Base-by-base conservation (phyloP, 2,888 invertebrate genomes). In the Amblyteles armatorius region DNA sequence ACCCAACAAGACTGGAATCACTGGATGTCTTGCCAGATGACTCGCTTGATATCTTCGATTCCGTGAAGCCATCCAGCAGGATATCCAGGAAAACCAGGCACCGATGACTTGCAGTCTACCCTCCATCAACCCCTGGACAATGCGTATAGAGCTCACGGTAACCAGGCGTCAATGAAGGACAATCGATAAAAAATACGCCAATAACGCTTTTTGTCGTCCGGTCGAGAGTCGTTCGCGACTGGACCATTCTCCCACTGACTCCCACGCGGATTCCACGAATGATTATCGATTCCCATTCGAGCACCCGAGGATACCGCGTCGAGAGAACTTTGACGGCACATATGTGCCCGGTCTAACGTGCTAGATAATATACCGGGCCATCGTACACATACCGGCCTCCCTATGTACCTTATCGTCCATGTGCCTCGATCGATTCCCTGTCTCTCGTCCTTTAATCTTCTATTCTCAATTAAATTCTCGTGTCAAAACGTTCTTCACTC, bases 281-380 rank as follows among this genome's bases (percentile, higher is more conserved):
- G 79, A 79, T 79, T 79, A 79, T 79, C 50, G 79, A 71, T 79
- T 71, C 44, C 69, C 69, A 71, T 19, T 13, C 16, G 69, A 16
- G 33, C 44, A 33, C 44, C 60, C 50, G 79, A 69, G 29, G 50
- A 26, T 5, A 48, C 26, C 69, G 19, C 6, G 69, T 60, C 60
- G 68, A 9, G 44, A 79, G 48, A 63, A 29, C 78, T 69, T 50
- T 57, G 50, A 71, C 60, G 55, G 65, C 33, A 77, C 26, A 22
- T 57, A 11, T 26, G 4, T 57, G 19, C 26, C 11, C 26, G 26
- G 11, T 57, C 57, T 57, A 26, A 57, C 57, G 2, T 52, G n/a
- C 52, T 19, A 13, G 52, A 19, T n/a, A 19, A 52, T n/a, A 19
- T n/a, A 52, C 19, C 44, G 16, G 4, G 44, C 3, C 44, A 44